Percentiles rank a stretch among this genome's conserved stretches.
Conservation (phyloP, 2,797 vertebrate genomes). For the Sebastolobus altivelis region DNA sequence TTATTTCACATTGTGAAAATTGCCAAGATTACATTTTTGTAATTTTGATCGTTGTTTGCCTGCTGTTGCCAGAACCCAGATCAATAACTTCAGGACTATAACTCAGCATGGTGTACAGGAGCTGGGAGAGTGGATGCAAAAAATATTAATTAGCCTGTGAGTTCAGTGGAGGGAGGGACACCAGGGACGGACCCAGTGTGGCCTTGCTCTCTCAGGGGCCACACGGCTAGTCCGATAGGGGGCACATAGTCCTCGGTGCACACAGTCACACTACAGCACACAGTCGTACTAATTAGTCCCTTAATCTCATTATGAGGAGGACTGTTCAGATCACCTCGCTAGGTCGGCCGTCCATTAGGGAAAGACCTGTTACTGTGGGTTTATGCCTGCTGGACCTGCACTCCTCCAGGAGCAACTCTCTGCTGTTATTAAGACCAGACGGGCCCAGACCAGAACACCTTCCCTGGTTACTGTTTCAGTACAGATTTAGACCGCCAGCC, state of each 20-base stretch:
- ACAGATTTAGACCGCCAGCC: conserved; percentile 18
- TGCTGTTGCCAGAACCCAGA: conserved; percentile 35
- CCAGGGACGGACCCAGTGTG: conserved; percentile 65
- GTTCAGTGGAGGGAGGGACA: conserved; percentile 65
- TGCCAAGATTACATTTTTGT: conserved; percentile 29
- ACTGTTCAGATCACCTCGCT: conserved; percentile 79
- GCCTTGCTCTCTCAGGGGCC: conserved; percentile 68
- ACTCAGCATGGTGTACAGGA: conserved; percentile 29
- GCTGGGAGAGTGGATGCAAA: conserved; percentile 42
- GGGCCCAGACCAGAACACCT: conserved; percentile 11
- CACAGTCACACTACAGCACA: conserved; percentile 62
- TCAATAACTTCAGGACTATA: conserved; percentile 58
- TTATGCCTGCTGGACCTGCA: conserved; percentile 62
- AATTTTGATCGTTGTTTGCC: conserved; percentile 43
- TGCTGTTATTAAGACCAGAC: conserved; percentile 63
- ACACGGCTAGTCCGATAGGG: conserved; percentile 51
- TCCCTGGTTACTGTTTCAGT: conserved; percentile 10
- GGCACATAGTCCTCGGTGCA: conserved; percentile 65
- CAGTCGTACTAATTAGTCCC: conserved; percentile 84
- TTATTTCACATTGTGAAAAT: conserved; percentile 46
- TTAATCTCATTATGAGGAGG: conserved; percentile 85
- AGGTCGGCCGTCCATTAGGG: conserved; percentile 65
- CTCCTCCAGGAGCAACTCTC: conserved; percentile 56
- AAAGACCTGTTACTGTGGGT: conserved; percentile 67
- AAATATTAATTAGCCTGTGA: conserved; percentile 82